Percentiles rank a stretch among this genome's conserved stretches.
These are phyloP conservation scores for Drosophila mettleri DNA, from an alignment of 2,888 invertebrate species.

Conservation along the genomic window DNA sequence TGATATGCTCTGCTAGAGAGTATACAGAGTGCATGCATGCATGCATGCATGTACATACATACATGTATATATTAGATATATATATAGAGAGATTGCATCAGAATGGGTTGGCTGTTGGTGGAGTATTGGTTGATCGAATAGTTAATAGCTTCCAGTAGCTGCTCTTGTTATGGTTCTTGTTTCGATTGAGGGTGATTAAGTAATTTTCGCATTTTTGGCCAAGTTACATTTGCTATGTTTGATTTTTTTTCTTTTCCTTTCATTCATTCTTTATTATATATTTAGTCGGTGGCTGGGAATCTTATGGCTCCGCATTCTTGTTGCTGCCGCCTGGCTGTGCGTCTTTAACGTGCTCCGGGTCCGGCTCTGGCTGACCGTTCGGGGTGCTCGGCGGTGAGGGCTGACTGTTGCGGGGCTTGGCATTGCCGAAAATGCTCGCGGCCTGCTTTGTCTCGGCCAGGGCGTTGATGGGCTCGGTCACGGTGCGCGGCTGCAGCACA, in stretches of 20 bases:
- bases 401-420: conserved; percentile 91
- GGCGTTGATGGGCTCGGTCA: conserved; percentile 93
- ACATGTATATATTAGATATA: not conserved
- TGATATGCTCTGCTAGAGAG: conserved; percentile 9
- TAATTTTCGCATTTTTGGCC: conserved; percentile 49
- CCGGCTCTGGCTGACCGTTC: conserved; percentile 2
- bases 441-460: conserved; percentile 93
- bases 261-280: not conserved
- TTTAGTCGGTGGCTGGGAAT: not conserved
- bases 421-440: conserved; percentile 95
- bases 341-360: conserved; percentile 13
- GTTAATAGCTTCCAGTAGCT: not conserved
- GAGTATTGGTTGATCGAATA: not conserved
- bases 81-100: conserved; percentile 3
- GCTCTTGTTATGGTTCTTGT: conserved; percentile 16
- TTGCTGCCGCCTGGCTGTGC: conserved; percentile 22
- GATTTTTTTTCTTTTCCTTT: not conserved
- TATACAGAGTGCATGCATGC: not conserved
- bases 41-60: too few species aligned
- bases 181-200: conserved; percentile 39
- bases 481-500: conserved; percentile 92
- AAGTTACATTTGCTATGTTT: conserved; percentile 2
- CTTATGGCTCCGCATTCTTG: not conserved
- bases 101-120: conserved; percentile 10
- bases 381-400: not conserved